A percentile compares a stretch with the other conserved stretches of the same genome.
phyloP scores from a whole-genome alignment of 2,888 invertebrate species.

The Drosophila anomalata region DNA sequence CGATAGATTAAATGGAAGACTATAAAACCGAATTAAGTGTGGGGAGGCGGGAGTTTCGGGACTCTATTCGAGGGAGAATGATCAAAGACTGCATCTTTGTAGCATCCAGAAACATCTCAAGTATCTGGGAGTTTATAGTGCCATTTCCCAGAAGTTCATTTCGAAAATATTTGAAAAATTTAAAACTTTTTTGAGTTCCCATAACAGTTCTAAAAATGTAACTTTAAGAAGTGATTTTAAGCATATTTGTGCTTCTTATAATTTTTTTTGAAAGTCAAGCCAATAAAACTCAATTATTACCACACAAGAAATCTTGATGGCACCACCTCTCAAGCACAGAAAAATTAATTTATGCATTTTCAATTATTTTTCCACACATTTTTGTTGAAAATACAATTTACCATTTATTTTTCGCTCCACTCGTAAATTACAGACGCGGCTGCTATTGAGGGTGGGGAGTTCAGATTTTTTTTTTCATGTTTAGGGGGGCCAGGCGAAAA shows the following conservation, averaged over 20 bases:
- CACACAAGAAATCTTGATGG: conserved; percentile 23
- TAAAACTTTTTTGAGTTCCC: not conserved
- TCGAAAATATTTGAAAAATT: conserved; percentile 1
- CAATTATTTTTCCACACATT: conserved; percentile 31
- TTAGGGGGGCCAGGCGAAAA: conserved; percentile 22
- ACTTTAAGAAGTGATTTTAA: not conserved
- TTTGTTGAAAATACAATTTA: conserved; percentile 33
- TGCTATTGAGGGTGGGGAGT: not conserved
- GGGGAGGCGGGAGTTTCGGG: not conserved
- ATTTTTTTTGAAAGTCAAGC: not conserved
- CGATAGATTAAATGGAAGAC: conserved; percentile 42
- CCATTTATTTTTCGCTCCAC: conserved; percentile 37
- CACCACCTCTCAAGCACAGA: conserved; percentile 6
- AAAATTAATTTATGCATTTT: conserved; percentile 44
- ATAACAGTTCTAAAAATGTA: not conserved
- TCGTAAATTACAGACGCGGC: conserved; percentile 41
- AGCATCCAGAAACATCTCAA: conserved; percentile 10
- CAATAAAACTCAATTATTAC: conserved; percentile 25
- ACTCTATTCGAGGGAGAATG: not conserved
- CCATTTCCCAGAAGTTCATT: conserved; percentile 1
- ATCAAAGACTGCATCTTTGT: conserved; percentile 6
- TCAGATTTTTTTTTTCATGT: conserved; percentile 3
- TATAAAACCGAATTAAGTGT: conserved; percentile 31
- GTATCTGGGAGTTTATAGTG: not conserved
- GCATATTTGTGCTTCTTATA: not conserved